Evolutionary conservation across 2,113 vertebrate genomes (phyloP).

Genomic region (Sclerurus mexicanus): DNA sequence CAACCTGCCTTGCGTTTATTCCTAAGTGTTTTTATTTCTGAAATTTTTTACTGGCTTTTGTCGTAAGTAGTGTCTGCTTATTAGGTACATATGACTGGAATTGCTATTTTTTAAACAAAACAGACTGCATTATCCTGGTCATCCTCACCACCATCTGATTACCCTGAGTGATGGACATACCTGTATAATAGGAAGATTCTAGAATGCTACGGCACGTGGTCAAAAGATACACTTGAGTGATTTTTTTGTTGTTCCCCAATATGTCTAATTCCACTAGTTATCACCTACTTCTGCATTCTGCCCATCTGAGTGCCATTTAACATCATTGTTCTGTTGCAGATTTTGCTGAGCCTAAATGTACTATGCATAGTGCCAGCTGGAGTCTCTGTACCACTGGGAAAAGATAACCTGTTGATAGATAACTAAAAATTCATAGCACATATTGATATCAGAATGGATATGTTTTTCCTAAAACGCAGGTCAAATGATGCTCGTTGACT

Average conservation of each 20-base stretch:
- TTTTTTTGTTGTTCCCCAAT: neutral
- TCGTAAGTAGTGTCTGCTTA: neutral
- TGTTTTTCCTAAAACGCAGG: neutral
- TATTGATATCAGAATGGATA: neutral
- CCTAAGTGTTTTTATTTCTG: neutral
- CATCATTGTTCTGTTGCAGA: neutral
- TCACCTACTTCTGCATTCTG: neutral
- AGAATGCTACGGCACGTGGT: neutral
- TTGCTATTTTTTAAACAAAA: neutral
- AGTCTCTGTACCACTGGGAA: neutral
- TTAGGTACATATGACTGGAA: neutral
- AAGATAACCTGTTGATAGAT: neutral
- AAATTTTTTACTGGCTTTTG: neutral
- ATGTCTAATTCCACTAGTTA: neutral
- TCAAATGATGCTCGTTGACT: neutral
- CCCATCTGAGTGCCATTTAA: neutral
- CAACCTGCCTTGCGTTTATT: neutral
- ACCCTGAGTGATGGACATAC: neutral
- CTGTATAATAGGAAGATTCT: neutral
- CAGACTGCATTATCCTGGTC: neutral
- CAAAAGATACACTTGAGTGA: neutral
- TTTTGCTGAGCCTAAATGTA: neutral
- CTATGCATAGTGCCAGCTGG: neutral
- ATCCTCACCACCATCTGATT: neutral
- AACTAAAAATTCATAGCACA: neutral